phyloP scores from a whole-genome alignment of 2,797 vertebrate species.

The Taeniopygia guttata region DNA sequence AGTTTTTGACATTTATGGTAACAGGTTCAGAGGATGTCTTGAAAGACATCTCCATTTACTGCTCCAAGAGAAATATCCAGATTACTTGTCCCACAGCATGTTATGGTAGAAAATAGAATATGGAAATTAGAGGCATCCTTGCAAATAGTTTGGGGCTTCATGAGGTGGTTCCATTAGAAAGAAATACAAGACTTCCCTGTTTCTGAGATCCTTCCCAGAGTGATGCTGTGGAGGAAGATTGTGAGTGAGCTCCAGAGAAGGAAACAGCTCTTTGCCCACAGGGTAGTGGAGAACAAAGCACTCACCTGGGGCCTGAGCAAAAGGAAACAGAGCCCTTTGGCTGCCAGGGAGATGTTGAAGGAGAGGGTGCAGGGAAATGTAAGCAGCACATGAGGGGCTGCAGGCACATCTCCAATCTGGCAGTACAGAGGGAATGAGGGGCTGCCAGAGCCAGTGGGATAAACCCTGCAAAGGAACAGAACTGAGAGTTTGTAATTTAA shows the following conservation, averaged over 20 bases:
- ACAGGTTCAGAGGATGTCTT: not conserved
- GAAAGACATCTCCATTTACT: not conserved
- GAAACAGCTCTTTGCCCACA: not conserved
- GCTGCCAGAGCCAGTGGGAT: not conserved
- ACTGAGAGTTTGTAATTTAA: not conserved
- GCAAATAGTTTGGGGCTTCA: not conserved
- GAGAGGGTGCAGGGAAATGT: not conserved
- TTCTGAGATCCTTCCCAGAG: not conserved
- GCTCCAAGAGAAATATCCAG: not conserved
- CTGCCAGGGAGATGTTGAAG: not conserved
- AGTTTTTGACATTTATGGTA: accelerated
- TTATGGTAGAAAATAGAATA: not conserved
- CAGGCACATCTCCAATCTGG: not conserved
- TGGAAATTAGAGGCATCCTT: not conserved
- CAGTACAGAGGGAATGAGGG: not conserved
- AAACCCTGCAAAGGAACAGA: not conserved
- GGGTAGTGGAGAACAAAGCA: not conserved
- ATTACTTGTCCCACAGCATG: not conserved
- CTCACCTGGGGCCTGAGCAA: not conserved
- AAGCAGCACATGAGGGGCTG: not conserved
- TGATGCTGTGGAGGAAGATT: not conserved
- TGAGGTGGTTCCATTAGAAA: not conserved
- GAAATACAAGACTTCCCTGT: not conserved
- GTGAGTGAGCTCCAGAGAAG: not conserved
- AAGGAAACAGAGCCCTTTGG: not conserved